Evolutionary conservation across 1,140 invertebrate genomes (phyloP), one percentile per base, ranked within the genome.

Genomic region (Aphelenchoides fujianensis): DNA sequence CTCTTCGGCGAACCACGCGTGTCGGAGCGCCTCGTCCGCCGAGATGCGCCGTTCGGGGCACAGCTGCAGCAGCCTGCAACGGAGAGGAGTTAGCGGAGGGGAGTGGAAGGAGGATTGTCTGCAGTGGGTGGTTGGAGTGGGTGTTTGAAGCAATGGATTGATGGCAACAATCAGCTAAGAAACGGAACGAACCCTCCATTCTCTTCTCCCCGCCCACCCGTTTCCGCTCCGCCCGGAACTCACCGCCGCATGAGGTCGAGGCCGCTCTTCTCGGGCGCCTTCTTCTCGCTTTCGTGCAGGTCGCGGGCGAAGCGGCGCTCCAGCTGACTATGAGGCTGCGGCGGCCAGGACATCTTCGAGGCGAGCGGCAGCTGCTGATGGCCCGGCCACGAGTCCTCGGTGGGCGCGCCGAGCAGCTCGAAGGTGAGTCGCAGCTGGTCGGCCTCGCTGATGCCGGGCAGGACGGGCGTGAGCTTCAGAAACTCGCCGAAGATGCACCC

Each of bases 401-500:
- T 97, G 0, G 96, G 95, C 3, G 95, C 96, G 16, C 95, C 95
- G 28, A 97, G 85, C 82, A 94, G 92, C 90, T 91, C 94, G 74
- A 53, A 82, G 84, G 98, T 95, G 75, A 89, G 89, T 85, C 97
- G 72, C 27, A 30, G n/a, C 74, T 70, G 23, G 57, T 72, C 71
- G 23, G 93, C 90, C 85, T 98, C 95, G 41, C 41, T 23, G 12
- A 23, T 59, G 5, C 95, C 95, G 1, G 93, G 92, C 84, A 98
- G 98, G 12, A 98, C 85, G 2, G 95, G 91, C 81, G 95, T 92
- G 92, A 97, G 95, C 54, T 90, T 89, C 1, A 98, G 86, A 37
- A 99, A 90, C 85, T 98, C 96, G 0, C 92, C 95, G 86, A 98
- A 97, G 74, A 99, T 98, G 84, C 95, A 98, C 48, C 96, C 96